Evolutionary conservation across 2,797 vertebrate genomes (phyloP).

Genomic region (Antrozous pallidus): DNA sequence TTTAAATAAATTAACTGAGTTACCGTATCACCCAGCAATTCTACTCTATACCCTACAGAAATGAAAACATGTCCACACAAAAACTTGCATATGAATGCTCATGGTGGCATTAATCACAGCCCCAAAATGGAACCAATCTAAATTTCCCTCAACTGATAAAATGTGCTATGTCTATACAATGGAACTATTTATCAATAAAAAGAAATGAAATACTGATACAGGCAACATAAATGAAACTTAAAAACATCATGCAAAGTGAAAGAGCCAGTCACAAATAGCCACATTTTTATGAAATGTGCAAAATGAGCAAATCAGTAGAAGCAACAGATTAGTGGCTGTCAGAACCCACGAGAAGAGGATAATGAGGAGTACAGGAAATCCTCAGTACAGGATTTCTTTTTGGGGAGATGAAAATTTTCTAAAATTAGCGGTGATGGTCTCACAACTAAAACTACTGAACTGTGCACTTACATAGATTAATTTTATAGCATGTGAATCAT

Average conservation of each 20-base stretch:
- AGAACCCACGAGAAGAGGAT: background rate
- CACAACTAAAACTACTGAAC: background rate
- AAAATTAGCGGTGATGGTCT: background rate
- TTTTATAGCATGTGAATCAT: background rate
- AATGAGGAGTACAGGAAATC: background rate
- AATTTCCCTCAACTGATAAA: background rate
- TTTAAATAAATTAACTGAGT: constrained; percentile 27
- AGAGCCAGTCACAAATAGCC: background rate
- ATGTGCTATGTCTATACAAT: background rate
- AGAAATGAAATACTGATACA: background rate
- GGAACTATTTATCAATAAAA: background rate
- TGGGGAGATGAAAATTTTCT: background rate
- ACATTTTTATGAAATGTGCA: background rate
- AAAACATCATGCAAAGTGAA: background rate
- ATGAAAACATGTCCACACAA: constrained; percentile 3
- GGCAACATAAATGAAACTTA: background rate
- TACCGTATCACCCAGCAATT: background rate
- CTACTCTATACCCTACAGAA: constrained; percentile 11
- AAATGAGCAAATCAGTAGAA: background rate
- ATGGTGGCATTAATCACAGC: background rate
- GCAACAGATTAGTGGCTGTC: background rate
- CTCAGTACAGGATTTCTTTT: background rate
- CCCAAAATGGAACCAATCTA: background rate
- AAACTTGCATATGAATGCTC: background rate
- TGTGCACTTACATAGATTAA: background rate